Conservation (phyloP, 2,113 vertebrate genomes). For the Axis porcinus region DNA sequence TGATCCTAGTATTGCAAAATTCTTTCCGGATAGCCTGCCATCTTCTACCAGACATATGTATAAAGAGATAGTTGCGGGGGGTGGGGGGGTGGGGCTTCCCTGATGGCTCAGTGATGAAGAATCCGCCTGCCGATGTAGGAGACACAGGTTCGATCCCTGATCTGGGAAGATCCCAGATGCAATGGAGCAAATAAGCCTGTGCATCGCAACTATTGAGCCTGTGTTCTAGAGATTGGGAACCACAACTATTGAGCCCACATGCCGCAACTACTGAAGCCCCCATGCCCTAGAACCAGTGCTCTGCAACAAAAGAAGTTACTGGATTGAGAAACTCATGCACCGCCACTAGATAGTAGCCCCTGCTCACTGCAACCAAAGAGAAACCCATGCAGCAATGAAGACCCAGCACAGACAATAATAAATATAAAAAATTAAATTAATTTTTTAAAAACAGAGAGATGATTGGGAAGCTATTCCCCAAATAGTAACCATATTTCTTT, state of each 20-base stretch:
- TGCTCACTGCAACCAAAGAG: background rate
- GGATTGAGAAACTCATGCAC: background rate
- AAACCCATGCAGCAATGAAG: background rate
- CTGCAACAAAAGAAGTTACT: background rate
- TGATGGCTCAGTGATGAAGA: background rate
- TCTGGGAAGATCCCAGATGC: background rate
- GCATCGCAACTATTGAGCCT: background rate
- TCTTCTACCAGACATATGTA: background rate
- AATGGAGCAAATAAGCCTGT: background rate
- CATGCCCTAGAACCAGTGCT: background rate
- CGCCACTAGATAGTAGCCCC: background rate
- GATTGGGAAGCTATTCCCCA: background rate
- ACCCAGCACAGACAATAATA: background rate
- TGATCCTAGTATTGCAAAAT: background rate
- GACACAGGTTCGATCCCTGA: background rate
- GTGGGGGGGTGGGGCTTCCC: background rate
- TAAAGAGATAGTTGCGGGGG: background rate
- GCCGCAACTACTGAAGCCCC: background rate
- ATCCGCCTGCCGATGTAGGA: background rate
- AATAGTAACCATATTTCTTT: background rate
- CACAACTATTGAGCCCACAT: background rate
- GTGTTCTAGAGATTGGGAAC: background rate
- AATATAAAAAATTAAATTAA: background rate
- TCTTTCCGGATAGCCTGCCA: background rate
- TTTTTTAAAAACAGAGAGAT: background rate